Evolutionary conservation across 2,888 invertebrate species (phyloP).

Genomic region (Pristionchus fissidentatus): DNA sequence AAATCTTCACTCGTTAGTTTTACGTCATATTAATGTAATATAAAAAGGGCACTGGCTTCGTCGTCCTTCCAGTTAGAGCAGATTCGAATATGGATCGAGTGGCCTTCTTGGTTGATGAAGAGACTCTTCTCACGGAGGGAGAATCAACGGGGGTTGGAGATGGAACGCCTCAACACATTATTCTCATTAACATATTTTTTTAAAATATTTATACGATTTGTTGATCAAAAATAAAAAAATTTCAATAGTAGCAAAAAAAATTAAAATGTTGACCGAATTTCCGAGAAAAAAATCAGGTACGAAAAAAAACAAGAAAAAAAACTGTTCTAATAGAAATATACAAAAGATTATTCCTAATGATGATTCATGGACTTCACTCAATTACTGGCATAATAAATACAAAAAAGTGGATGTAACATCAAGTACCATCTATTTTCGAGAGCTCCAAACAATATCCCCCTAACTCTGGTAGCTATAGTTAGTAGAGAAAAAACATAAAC

Average conservation of each 20-base stretch:
- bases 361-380: too few species aligned
- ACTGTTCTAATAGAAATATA: too few species aligned
- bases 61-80: background rate
- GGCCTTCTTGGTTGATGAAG: background rate
- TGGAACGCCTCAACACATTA: background rate
- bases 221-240: background rate
- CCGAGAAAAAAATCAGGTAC: too few species aligned
- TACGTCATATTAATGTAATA: background rate
- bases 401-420: background rate
- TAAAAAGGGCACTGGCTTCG: background rate
- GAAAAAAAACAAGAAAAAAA: too few species aligned
- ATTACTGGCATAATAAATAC: too few species aligned
- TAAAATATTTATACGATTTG: background rate
- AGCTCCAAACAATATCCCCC: too few species aligned
- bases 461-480: too few species aligned
- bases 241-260: background rate
- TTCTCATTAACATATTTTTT: background rate
- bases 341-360: too few species aligned
- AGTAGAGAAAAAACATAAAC: too few species aligned
- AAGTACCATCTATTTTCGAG: too few species aligned
- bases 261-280: too few species aligned
- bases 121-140: constrained; percentile 1
- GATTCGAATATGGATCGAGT: background rate
- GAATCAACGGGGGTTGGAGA: background rate
- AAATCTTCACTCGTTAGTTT: background rate